Percentiles rank a stretch among this genome's conserved stretches.
Evolutionary conservation across 2,113 vertebrate genomes (phyloP).

Genomic region (Suncus etruscus): DNA sequence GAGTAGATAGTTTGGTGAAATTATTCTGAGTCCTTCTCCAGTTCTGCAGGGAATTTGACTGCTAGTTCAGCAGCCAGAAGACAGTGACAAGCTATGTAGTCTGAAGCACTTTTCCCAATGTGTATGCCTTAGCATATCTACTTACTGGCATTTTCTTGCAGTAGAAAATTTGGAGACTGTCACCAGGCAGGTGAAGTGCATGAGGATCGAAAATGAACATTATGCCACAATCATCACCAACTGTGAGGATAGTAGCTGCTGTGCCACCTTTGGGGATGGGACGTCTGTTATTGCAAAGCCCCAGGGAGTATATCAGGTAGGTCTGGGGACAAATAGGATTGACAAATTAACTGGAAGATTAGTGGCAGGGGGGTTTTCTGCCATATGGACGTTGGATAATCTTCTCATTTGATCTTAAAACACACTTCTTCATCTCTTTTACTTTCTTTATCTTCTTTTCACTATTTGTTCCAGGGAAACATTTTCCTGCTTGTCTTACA

Average conservation of each 20-base stretch:
- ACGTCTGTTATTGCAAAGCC: constrained; percentile 91
- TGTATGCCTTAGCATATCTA: background rate
- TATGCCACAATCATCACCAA: constrained; percentile 91
- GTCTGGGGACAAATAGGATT: background rate
- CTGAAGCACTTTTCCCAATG: fast-evolving
- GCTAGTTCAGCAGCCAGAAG: background rate
- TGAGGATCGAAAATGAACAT: constrained; percentile 90
- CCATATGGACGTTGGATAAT: fast-evolving
- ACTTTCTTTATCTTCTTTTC: background rate
- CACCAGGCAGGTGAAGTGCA: constrained; percentile 84
- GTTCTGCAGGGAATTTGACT: background rate
- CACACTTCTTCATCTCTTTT: background rate
- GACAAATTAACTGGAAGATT: background rate
- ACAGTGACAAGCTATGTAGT: no score
- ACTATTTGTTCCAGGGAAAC: background rate
- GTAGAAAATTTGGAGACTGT: constrained; percentile 14
- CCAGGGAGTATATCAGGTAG: constrained; percentile 92
- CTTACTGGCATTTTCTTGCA: constrained; percentile 68
- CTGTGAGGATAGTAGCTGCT: constrained; percentile 87
- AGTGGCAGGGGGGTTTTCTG: background rate
- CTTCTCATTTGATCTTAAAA: background rate
- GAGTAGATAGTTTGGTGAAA: background rate
- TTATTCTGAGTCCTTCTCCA: background rate
- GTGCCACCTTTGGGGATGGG: constrained; percentile 91
- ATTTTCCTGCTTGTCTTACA: background rate